Evolutionary conservation across 2,888 invertebrate genomes (phyloP).

Genomic region (Epiblema foenella): DNA sequence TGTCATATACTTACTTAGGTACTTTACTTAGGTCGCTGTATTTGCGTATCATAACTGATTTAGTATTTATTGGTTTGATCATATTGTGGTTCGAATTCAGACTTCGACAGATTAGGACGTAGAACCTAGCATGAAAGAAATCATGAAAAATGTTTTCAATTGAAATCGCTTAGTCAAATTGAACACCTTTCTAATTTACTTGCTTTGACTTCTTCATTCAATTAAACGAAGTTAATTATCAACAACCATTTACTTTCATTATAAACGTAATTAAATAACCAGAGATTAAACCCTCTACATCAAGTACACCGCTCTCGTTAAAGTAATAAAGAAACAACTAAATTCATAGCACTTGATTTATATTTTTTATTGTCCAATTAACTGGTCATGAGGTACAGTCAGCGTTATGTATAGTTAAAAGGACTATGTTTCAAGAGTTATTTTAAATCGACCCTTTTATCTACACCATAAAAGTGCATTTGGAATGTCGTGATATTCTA

Average conservation of each 20-base stretch:
- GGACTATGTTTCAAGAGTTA: not conserved
- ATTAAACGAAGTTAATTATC: slow-evolving; percentile 24
- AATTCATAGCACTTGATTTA: slow-evolving; percentile 36
- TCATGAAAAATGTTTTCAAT: no score
- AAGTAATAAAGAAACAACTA: slow-evolving; percentile 29
- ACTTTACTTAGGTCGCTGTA: no score
- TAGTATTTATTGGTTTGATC: no score
- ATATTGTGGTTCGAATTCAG: no score
- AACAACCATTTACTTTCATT: slow-evolving; percentile 34
- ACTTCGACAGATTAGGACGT: no score
- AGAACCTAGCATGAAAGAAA: no score
- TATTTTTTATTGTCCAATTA: slow-evolving; percentile 42
- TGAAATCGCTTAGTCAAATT: no score
- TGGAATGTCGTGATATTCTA: not conserved
- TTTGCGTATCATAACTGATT: no score
- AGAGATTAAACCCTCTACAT: slow-evolving; percentile 12
- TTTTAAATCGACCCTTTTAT: not conserved
- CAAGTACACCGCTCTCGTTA: slow-evolving; percentile 26
- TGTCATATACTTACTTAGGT: no score
- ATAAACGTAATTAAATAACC: slow-evolving; percentile 24
- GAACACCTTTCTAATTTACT: no score
- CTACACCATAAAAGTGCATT: not conserved
- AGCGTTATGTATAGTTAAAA: not conserved
- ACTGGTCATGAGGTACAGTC: slow-evolving; percentile 14
- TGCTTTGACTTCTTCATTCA: not conserved